Conservation (phyloP, 2,888 invertebrate genomes). For the Lasioglossum oenotherae region DNA sequence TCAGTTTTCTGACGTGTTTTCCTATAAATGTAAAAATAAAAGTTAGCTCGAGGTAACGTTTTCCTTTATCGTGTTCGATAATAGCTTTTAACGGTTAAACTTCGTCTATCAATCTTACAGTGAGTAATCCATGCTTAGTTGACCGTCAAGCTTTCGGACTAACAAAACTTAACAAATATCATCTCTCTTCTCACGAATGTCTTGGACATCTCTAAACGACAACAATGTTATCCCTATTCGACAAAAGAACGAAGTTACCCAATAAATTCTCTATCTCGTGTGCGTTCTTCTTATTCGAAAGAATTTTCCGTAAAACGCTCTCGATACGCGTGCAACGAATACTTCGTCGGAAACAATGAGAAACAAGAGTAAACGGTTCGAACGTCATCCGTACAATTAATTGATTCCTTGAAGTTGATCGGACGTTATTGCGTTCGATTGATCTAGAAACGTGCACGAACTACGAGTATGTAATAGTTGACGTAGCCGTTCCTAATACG, state of each 20-base stretch:
- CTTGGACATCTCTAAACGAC: not conserved
- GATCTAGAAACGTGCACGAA: not conserved
- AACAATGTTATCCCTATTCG: not conserved
- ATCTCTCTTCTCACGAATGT: not conserved
- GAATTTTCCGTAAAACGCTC: not conserved
- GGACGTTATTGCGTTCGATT: not conserved
- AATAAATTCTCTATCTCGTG: not conserved
- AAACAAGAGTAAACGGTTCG: constrained; percentile 9
- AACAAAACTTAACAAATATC: not conserved
- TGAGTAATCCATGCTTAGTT: not conserved
- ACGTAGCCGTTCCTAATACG: not conserved
- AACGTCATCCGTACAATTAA: not conserved
- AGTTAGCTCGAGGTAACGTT: not conserved
- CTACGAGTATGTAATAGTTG: not conserved
- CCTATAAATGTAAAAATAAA: not conserved
- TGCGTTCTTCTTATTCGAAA: not conserved
- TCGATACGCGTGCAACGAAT: not conserved
- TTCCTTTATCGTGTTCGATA: not conserved
- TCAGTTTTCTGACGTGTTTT: not conserved
- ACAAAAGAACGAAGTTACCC: not conserved
- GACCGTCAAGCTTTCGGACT: not conserved
- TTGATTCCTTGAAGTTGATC: not conserved
- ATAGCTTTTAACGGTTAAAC: not conserved
- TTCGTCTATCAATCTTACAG: not conserved
- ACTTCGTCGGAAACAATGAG: not conserved